phyloP scores from a whole-genome alignment of 2,888 invertebrate genomes.

The Chelonus formosanus region DNA sequence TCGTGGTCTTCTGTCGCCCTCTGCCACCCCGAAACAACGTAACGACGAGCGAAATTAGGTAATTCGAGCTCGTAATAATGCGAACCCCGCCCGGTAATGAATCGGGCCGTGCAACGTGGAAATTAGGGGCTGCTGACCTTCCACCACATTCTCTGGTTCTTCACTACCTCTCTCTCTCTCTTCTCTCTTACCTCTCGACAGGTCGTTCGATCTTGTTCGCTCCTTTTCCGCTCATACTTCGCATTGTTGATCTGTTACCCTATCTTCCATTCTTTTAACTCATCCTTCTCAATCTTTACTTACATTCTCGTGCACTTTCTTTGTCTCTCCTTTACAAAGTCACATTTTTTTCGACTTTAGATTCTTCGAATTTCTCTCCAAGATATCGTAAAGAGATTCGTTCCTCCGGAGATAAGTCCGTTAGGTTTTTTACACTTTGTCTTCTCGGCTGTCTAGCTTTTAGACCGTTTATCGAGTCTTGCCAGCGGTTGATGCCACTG shows the following conservation, averaged over 20 bases:
- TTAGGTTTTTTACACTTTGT: conserved; percentile 11
- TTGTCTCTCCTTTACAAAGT: background rate
- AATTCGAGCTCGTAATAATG: conserved; percentile 64
- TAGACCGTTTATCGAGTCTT: conserved; percentile 13
- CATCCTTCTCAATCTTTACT: background rate
- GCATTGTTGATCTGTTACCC: background rate
- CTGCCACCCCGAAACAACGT: conserved; percentile 56
- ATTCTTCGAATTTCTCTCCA: conserved; percentile 1
- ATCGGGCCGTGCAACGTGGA: conserved; percentile 53
- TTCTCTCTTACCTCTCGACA: conserved; percentile 24
- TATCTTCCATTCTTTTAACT: background rate
- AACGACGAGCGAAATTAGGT: conserved; percentile 64
- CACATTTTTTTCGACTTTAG: background rate
- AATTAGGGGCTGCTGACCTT: conserved; percentile 57
- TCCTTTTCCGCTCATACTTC: conserved; percentile 24
- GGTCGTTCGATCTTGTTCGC: conserved; percentile 24
- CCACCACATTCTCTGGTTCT: conserved; percentile 39
- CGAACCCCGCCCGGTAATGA: conserved; percentile 60
- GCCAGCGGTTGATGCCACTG: conserved; percentile 12
- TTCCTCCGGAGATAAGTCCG: background rate
- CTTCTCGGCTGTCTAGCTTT: conserved; percentile 3
- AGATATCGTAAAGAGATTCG: conserved; percentile 7
- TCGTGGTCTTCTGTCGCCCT: conserved; percentile 11
- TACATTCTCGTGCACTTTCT: conserved; percentile 4
- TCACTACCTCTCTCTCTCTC: conserved; percentile 19